phyloP scores from a whole-genome alignment of 2,888 invertebrate species.

The Tyria jacobaeae region DNA sequence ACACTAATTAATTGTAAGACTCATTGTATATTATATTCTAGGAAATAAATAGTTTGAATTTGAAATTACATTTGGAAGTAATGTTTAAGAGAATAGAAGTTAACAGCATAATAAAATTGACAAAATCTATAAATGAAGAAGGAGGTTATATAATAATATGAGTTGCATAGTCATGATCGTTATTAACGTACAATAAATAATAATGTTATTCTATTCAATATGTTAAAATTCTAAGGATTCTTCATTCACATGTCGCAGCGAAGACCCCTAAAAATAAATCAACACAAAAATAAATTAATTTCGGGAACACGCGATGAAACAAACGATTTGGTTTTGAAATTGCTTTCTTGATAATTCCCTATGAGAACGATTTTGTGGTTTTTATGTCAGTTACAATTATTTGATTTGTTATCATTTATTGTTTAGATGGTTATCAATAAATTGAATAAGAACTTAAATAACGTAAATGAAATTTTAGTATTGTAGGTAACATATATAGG shows the following conservation, averaged over 20 bases:
- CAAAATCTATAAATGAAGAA: too few species aligned
- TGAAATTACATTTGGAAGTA: too few species aligned
- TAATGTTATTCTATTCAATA: background rate
- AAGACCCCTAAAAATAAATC: constrained; percentile 64
- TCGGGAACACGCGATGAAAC: constrained; percentile 78
- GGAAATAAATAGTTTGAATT: too few species aligned
- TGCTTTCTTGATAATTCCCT: constrained; percentile 71
- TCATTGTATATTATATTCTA: too few species aligned
- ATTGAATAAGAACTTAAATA: constrained; percentile 50
- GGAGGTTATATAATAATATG: too few species aligned
- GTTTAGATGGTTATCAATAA: constrained; percentile 65
- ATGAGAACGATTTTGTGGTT: constrained; percentile 69
- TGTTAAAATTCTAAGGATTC: constrained; percentile 8
- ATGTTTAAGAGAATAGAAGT: too few species aligned
- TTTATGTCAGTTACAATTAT: constrained; percentile 68
- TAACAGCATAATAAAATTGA: too few species aligned
- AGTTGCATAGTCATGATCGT: too few species aligned
- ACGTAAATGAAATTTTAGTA: constrained; percentile 24
- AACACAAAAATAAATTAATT: constrained; percentile 76
- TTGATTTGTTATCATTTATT: constrained; percentile 62
- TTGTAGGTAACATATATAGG: too few species aligned
- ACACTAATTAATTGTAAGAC: too few species aligned
- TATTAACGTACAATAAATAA: constrained; percentile 2
- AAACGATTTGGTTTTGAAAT: constrained; percentile 73
- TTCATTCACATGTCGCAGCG: constrained; percentile 14